phyloP scores from a whole-genome alignment of 2,888 invertebrate species.

The Margaritifera margaritifera region DNA sequence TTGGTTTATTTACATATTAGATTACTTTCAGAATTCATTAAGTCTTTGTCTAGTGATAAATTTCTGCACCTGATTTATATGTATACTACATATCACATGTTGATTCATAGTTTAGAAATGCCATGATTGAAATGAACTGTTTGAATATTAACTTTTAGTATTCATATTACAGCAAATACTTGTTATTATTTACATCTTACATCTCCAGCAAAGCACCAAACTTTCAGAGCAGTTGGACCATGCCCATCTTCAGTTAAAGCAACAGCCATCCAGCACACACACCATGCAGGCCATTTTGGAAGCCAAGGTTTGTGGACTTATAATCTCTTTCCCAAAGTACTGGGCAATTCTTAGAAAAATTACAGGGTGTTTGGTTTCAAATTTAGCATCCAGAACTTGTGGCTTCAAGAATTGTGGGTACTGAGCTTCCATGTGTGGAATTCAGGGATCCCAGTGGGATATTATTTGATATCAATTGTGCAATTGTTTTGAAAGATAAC shows the following conservation, averaged over 20 bases:
- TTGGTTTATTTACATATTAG: too few species aligned
- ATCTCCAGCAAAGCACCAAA: constrained; percentile 45
- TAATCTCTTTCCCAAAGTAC: not conserved
- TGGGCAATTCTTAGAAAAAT: not conserved
- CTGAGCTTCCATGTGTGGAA: too few species aligned
- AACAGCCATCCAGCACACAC: constrained; percentile 56
- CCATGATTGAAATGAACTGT: constrained; percentile 1
- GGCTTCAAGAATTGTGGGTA: too few species aligned
- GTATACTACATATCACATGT: not conserved
- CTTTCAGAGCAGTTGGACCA: constrained; percentile 51
- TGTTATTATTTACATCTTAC: constrained; percentile 4
- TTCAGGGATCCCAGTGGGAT: too few species aligned
- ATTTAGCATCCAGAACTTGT: too few species aligned
- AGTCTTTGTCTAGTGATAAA: too few species aligned
- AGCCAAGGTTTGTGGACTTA: constrained; percentile 59
- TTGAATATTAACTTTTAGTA: not conserved
- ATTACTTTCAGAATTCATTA: too few species aligned
- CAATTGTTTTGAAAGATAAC: too few species aligned
- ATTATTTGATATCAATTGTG: too few species aligned
- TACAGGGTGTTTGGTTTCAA: not conserved
- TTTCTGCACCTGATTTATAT: too few species aligned
- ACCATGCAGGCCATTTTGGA: constrained; percentile 69
- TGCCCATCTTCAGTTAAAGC: constrained; percentile 45
- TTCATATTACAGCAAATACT: not conserved
- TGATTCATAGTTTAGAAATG: not conserved